These are phyloP conservation scores for Microcebus murinus DNA, from an alignment of 2,113 vertebrate species.

Conservation along the genomic window DNA sequence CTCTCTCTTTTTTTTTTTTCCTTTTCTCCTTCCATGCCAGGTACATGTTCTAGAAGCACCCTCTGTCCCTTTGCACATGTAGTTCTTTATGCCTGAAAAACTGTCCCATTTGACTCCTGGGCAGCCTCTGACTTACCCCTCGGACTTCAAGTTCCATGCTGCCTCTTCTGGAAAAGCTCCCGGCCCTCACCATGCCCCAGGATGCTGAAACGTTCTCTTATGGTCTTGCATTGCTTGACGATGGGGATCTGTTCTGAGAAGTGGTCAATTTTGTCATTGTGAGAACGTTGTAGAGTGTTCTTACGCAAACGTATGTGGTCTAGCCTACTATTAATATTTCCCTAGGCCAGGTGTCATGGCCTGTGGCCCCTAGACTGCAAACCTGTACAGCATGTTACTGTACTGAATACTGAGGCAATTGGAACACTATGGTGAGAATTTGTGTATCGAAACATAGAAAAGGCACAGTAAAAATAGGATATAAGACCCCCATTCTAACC, in stretches of 20 bases:
- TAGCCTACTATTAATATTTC: not conserved
- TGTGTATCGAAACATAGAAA: not conserved
- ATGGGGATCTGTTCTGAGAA: not conserved
- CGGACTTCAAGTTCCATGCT: not conserved
- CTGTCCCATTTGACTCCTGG: accelerated
- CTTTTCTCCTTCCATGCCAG: not conserved
- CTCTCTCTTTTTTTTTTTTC: not conserved
- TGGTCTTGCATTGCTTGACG: not conserved
- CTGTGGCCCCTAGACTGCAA: not conserved
- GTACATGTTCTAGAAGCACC: not conserved
- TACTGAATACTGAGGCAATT: not conserved
- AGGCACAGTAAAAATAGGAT: not conserved
- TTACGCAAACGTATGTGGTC: not conserved
- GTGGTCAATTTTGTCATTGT: not conserved
- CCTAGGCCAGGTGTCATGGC: not conserved
- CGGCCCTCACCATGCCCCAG: not conserved
- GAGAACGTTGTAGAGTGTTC: not conserved
- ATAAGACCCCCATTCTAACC: not conserved
- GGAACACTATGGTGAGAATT: not conserved
- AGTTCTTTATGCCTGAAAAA: not conserved
- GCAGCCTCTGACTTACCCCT: not conserved
- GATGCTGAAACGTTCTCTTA: not conserved
- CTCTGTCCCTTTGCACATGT: not conserved
- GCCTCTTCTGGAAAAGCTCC: not conserved
- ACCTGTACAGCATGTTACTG: not conserved